These are phyloP conservation scores for Pagetopsis macropterus DNA, from an alignment of 2,797 vertebrate genomes.

Conservation along the genomic window DNA sequence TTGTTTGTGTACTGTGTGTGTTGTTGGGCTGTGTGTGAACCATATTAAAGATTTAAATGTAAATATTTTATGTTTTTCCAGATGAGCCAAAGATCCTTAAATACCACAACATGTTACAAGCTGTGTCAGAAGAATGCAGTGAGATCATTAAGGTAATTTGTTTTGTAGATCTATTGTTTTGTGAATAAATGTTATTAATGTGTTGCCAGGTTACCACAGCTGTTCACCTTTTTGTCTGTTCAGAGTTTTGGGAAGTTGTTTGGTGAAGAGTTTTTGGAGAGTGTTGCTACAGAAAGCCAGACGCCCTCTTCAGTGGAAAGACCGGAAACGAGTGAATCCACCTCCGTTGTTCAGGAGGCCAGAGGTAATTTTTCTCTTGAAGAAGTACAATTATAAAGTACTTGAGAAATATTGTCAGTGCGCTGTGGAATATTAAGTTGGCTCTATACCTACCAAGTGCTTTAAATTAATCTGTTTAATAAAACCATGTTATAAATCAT, in stretches of 20 bases:
- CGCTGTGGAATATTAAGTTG: not conserved
- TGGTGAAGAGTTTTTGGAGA: conserved; percentile 73
- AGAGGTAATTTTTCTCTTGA: conserved; percentile 77
- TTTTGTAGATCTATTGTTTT: not conserved
- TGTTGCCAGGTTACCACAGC: not conserved
- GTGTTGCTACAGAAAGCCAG: conserved; percentile 41
- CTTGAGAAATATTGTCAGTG: not conserved
- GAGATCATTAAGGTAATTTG: conserved; percentile 84
- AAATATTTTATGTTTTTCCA: conserved; percentile 26
- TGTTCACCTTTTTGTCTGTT: not conserved
- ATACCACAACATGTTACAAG: conserved; percentile 81
- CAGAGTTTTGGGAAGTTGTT: conserved; percentile 80
- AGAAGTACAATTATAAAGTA: not conserved
- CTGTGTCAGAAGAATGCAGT: conserved; percentile 85
- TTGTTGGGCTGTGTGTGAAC: not conserved
- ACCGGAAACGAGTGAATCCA: conserved; percentile 73
- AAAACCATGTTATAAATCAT: not conserved
- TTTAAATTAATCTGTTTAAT: not conserved
- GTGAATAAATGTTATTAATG: not conserved
- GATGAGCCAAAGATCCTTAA: conserved; percentile 76
- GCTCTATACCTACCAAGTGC: not conserved
- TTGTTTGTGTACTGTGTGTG: not conserved
- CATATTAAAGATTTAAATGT: not conserved
- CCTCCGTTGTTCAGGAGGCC: conserved; percentile 67
- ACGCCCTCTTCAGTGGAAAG: conserved; percentile 51